phyloP scores from a whole-genome alignment of 2,797 vertebrate species.

The Chelidonichthys spinosus region DNA sequence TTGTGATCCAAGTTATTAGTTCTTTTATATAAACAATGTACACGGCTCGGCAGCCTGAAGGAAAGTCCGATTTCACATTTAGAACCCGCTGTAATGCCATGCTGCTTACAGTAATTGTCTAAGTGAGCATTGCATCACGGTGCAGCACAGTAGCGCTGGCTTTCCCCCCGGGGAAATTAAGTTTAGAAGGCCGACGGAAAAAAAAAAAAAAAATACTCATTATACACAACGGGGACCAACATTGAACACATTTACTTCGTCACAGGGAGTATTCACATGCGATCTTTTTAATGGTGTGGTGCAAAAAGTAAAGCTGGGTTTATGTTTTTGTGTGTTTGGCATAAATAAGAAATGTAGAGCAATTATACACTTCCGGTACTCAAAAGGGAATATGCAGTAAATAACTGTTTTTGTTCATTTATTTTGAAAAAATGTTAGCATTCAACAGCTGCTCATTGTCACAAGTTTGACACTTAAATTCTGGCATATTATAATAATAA shows the following conservation, averaged over 20 bases:
- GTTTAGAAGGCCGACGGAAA: constrained; percentile 48
- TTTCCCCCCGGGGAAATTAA: constrained; percentile 57
- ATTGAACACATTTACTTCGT: constrained; percentile 11
- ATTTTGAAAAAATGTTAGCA: too few relatives aligned
- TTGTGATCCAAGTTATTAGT: not conserved
- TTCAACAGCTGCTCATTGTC: too few relatives aligned
- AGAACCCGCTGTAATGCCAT: constrained; percentile 41
- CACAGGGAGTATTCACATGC: not conserved
- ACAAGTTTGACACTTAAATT: too few relatives aligned
- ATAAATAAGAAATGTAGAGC: not conserved
- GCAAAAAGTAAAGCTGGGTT: constrained; percentile 1
- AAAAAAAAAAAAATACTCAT: constrained; percentile 31
- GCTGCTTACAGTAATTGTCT: constrained; percentile 57
- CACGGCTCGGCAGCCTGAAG: constrained; percentile 19
- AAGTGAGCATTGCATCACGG: constrained; percentile 39
- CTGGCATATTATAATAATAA: too few relatives aligned
- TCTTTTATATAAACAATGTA: constrained; percentile 39
- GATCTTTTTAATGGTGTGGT: not conserved
- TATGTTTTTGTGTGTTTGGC: not conserved
- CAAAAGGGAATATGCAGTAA: too few relatives aligned
- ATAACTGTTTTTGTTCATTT: too few relatives aligned
- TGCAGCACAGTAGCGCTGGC: constrained; percentile 27
- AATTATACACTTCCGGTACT: not conserved
- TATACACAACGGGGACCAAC: constrained; percentile 25
- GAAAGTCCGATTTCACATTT: constrained; percentile 42